phyloP scores from a whole-genome alignment of 2,888 invertebrate genomes.

The Epinotia ramella region DNA sequence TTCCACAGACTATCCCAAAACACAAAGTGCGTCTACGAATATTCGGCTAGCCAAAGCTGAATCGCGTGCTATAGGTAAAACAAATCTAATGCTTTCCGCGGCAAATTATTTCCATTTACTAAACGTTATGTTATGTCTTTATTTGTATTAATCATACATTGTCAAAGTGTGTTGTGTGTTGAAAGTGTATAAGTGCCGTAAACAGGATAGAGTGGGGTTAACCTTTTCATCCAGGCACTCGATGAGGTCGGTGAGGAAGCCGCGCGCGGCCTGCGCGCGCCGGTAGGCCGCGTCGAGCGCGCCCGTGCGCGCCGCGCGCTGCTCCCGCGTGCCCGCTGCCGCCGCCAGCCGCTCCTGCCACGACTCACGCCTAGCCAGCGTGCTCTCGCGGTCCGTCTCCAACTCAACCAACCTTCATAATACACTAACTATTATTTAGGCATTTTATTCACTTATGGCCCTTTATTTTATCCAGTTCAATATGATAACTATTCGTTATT shows the following conservation, averaged over 20 bases:
- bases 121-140: too few species aligned
- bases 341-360: slow-evolving; percentile 61
- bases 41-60: too few species aligned
- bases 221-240: slow-evolving; percentile 99
- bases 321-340: slow-evolving; percentile 74
- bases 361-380: slow-evolving; percentile 75
- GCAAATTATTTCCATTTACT: too few species aligned
- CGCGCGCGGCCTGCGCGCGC: slow-evolving; percentile 97
- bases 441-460: too few species aligned
- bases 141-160: too few species aligned
- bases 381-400: slow-evolving; percentile 60
- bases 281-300: slow-evolving; percentile 92
- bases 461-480: too few species aligned
- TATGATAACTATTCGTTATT: too few species aligned
- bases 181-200: neutral
- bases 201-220: neutral
- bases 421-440: neutral
- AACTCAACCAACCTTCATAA: slow-evolving; percentile 65
- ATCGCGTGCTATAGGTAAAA: too few species aligned
- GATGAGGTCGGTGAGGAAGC: slow-evolving; percentile 97
- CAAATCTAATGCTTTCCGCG: too few species aligned
- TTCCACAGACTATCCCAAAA: too few species aligned
- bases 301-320: slow-evolving; percentile 74
- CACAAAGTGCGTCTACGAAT: too few species aligned
- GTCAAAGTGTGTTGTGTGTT: too few species aligned